Evolutionary conservation across 2,888 invertebrate genomes (phyloP), one percentile per base, ranked within the genome.

Genomic region (Peribatodes rhomboidaria): DNA sequence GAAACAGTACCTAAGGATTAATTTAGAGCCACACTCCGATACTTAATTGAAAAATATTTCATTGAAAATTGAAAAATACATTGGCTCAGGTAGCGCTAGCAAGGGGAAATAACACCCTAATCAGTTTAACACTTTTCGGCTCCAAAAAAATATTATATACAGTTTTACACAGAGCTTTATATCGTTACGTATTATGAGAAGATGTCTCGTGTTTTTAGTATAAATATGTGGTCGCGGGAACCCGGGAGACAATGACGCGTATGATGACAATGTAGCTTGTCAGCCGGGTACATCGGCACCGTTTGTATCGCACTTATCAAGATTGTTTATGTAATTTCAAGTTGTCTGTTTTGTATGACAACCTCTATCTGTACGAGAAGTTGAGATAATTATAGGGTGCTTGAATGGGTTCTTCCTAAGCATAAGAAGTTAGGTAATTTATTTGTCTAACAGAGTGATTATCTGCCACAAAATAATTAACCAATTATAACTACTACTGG

Each of bases 161-260:
- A 31, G n/a, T 31, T 1, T 53, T 46, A 57, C 16, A 6, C 53
- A 33, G 33, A 27, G 39, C 53, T 42, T 47, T 59, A 57, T n/a
- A 44, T 68, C 63, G 71, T 76, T 74, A 72, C 70, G 68, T 70
- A 72, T 70, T 67, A 71, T 71, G 74, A 70, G 71, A 74, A 75
- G 71, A 72, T 67, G 71, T 61, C 67, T 64, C 70, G 73, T 74
- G 75, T 69, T 75, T 72, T 74, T 70, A 71, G 63, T 72, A 66
- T 57, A 67, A 55, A 44, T 33, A 55, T 55, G 44, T 44, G 18
- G 54, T 65, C 52, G 61, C 42, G 57, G 57, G 58, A 47, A 56
- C 61, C 54, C 71, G 72, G 66, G 72, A 70, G 68, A 75, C 70
- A 72, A 67, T 60, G 60, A 44, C 59, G 44, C 37, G 22, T 31